Base-by-base conservation (phyloP, 2,113 vertebrate species). In the Oncorhynchus tshawytscha region DNA sequence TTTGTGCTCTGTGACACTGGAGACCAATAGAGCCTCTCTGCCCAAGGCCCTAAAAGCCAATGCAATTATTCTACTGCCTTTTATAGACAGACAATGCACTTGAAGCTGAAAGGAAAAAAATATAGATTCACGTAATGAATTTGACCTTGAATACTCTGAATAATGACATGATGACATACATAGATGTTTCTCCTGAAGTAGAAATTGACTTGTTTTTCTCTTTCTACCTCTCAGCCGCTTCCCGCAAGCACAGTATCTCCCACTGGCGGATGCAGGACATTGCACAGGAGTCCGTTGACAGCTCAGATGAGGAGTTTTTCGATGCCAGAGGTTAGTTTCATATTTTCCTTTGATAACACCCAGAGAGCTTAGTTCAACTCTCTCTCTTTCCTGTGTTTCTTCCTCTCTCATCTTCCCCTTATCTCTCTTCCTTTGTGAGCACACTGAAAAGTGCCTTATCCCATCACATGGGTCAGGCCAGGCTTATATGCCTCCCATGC, bases 251-350 rank as follows among this genome's bases (percentile, higher is more conserved):
- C 79, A 94, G 94, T 75, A 84, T 92, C 51, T 45, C 94, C 77
- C 95, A 94, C 76, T 95, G 95, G 96, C 95, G 94, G 84, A 89
- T 96, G 91, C 96, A 94, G 90, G 94, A 94, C 20, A 93, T 96
- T 73, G 93, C 95, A 24, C 93, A 94, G 3, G 96, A 98, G 84
- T 97, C 97, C 0, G 95, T 97, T 18, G 98, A 98, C 86, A 99
- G 97, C 91, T 99, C 97, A 0, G 98, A 99, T 74, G 98, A 99
- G 82, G 98, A 99, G 90, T 99, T 98, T 93, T 99, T 99, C 8
- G 97, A 99, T 81, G 98, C 98, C 0, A 93, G 96, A 96, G 98
- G 98, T 98, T 86, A 91, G 96, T 93, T 57, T 72, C 34, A 65
- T 27, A 72, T 76, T 80, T 31, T 62, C 49, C n/a, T 39, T 5